Percentiles rank a stretch among this genome's conserved stretches.
Conservation (phyloP, 1,140 invertebrate species). For the Contarinia nasturtii region DNA sequence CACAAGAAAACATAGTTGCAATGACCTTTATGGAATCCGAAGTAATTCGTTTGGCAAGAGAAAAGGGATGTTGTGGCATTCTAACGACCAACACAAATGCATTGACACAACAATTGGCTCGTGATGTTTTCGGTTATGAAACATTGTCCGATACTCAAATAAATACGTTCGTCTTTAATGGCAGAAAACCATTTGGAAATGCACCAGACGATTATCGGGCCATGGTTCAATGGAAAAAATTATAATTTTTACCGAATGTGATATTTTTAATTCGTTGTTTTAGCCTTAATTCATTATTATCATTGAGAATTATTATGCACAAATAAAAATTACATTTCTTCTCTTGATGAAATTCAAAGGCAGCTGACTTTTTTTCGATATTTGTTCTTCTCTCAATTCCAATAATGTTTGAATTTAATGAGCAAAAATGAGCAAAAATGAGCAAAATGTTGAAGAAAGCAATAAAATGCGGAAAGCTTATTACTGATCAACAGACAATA, state of each 20-base stretch:
- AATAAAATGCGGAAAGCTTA: too few relatives aligned
- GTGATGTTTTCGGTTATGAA: slow-evolving; percentile 61
- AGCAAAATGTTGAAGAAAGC: too few relatives aligned
- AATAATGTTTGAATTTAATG: too few relatives aligned
- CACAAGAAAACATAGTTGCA: slow-evolving; percentile 53
- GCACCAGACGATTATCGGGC: slow-evolving; percentile 54
- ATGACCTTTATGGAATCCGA: slow-evolving; percentile 61
- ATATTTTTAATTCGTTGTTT: too few relatives aligned
- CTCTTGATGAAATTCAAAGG: too few relatives aligned
- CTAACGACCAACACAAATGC: slow-evolving; percentile 74
- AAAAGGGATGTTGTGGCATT: slow-evolving; percentile 45
- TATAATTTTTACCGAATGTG: slow-evolving; percentile 1
- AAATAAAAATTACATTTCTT: too few relatives aligned
- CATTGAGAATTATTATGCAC: too few relatives aligned
- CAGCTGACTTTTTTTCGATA: too few relatives aligned
- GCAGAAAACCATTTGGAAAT: slow-evolving; percentile 45
- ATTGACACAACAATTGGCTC: slow-evolving; percentile 64
- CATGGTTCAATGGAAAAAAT: slow-evolving; percentile 51
- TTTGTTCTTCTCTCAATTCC: too few relatives aligned
- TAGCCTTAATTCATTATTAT: too few relatives aligned
- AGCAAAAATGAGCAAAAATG: too few relatives aligned
- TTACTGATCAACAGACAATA: too few relatives aligned
- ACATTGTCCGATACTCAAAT: slow-evolving; percentile 59
- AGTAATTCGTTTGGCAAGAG: slow-evolving; percentile 40
- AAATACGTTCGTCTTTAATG: slow-evolving; percentile 54